Conservation (phyloP, 2,113 vertebrate genomes). For the Nymphicus hollandicus region DNA sequence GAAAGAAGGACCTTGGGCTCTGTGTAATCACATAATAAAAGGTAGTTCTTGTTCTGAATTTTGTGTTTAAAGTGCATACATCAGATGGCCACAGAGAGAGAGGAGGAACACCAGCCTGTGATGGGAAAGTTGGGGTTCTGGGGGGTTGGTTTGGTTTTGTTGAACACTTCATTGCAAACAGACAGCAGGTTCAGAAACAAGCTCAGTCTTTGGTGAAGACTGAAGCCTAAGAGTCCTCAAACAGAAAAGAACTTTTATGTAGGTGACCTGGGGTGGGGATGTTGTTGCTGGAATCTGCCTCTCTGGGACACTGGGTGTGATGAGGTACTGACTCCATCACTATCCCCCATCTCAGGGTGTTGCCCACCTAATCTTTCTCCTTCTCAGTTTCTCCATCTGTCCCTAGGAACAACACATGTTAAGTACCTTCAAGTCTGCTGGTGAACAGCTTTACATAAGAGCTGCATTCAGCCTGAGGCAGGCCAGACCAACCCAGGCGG, state of each 20-base stretch:
- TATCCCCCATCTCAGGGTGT: background rate
- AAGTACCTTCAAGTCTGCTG: background rate
- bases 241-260: background rate
- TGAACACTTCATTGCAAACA: background rate
- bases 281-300: background rate
- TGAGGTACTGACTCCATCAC: background rate
- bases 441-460: background rate
- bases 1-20: background rate
- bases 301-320: fast-evolving
- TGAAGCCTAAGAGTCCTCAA: background rate
- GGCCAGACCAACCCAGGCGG: background rate
- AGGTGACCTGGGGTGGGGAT: background rate
- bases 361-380: background rate
- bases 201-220: background rate
- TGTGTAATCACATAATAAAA: background rate
- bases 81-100: background rate
- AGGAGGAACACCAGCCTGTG: background rate
- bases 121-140: background rate
- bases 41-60: background rate
- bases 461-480: background rate
- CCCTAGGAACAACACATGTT: background rate
- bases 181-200: background rate
- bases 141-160: background rate
- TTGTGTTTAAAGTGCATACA: background rate
- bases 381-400: background rate